phyloP scores from a whole-genome alignment of 2,113 vertebrate genomes.

The Argyrosomus japonicus region DNA sequence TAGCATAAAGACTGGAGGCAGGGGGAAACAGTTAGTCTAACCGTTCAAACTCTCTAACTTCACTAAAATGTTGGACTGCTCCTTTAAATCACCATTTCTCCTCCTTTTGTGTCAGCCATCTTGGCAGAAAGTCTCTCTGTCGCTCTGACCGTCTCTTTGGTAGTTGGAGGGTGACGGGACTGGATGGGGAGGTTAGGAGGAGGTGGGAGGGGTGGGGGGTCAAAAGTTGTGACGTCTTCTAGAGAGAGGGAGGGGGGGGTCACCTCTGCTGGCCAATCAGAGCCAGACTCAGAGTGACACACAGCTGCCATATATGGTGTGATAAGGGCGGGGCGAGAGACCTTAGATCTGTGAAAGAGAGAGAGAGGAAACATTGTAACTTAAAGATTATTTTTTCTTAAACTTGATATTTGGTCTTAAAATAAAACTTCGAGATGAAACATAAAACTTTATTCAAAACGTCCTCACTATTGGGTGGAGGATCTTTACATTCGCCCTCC shows the following conservation, averaged over 20 bases:
- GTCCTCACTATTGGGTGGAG: constrained; percentile 89
- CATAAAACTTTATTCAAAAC: too few relatives aligned
- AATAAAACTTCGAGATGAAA: too few relatives aligned
- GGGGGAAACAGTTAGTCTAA: too few relatives aligned
- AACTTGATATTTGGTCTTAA: too few relatives aligned
- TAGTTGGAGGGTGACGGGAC: background rate
- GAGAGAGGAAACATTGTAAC: background rate
- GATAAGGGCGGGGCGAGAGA: constrained; percentile 70
- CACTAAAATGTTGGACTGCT: background rate
- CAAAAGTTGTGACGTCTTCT: background rate
- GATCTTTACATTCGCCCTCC: constrained; percentile 94
- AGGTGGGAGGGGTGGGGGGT: background rate
- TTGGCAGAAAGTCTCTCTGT: constrained; percentile 13
- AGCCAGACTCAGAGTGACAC: constrained; percentile 88
- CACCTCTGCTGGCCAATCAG: constrained; percentile 95
- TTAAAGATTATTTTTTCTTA: too few relatives aligned
- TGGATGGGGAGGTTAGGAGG: background rate
- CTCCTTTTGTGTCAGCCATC: constrained; percentile 4
- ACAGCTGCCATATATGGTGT: constrained; percentile 90
- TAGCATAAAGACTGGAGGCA: background rate
- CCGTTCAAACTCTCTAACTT: too few relatives aligned
- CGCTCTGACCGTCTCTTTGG: constrained; percentile 47
- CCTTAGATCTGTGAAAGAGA: constrained; percentile 72
- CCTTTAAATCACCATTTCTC: background rate
- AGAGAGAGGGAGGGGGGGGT: constrained; percentile 85